Percentiles rank a stretch among this genome's conserved stretches.
Evolutionary conservation across 2,113 vertebrate species (phyloP).

Genomic region (Alectura lathami): DNA sequence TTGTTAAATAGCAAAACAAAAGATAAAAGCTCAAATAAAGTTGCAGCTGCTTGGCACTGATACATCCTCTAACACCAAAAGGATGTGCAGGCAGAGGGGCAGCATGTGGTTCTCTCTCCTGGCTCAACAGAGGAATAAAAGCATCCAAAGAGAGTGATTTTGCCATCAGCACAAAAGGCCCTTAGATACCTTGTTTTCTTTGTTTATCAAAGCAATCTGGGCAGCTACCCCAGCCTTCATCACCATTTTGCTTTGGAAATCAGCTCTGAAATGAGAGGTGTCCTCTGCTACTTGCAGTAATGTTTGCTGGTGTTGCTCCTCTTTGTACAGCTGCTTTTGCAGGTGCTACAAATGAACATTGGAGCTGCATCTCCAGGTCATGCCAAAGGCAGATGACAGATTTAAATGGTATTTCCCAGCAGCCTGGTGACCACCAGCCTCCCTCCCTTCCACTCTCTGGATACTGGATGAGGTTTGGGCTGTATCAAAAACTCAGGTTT

Average conservation of each 20-base stretch:
- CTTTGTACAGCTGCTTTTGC: background rate
- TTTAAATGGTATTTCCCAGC: background rate
- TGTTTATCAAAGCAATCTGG: background rate
- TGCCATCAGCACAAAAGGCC: background rate
- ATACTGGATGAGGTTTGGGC: background rate
- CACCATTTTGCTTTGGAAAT: background rate
- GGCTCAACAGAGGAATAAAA: background rate
- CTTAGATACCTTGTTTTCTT: background rate
- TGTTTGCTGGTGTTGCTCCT: background rate
- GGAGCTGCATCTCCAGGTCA: background rate
- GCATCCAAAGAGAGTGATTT: background rate
- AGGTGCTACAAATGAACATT: background rate
- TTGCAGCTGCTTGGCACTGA: background rate
- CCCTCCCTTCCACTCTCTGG: background rate
- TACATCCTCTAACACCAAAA: background rate
- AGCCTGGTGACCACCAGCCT: background rate
- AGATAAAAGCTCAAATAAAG: slow-evolving; percentile 19
- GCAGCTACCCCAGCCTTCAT: background rate
- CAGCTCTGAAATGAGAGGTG: background rate
- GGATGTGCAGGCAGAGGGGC: background rate
- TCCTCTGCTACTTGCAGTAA: background rate
- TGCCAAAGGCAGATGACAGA: background rate
- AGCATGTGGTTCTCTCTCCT: background rate
- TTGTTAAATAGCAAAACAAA: slow-evolving; percentile 33
- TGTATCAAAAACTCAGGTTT: background rate